phyloP scores from a whole-genome alignment of 2,797 vertebrate species.

The Oophaga sylvatica region DNA sequence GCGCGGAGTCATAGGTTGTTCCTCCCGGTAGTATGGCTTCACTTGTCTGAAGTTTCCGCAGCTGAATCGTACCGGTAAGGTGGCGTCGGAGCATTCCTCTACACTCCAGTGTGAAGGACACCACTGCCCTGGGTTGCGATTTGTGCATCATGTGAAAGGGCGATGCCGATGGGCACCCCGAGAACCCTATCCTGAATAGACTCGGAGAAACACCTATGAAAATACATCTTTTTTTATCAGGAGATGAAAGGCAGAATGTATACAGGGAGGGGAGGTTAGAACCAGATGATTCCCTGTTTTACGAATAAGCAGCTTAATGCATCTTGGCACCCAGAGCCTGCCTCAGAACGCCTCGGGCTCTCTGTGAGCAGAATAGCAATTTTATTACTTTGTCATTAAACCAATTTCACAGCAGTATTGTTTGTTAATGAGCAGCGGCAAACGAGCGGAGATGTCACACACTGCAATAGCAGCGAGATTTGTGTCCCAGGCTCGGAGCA shows the following conservation, averaged over 20 bases:
- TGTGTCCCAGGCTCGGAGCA: conserved; percentile 88
- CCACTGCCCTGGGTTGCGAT: conserved; percentile 23
- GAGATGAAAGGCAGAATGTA: conserved; percentile 83
- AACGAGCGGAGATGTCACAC: conserved; percentile 98
- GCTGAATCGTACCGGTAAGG: not conserved
- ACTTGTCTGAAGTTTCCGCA: not conserved
- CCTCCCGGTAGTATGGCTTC: not conserved
- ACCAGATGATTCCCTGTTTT: conserved; percentile 93
- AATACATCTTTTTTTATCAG: conserved; percentile 86
- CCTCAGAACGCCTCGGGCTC: conserved; percentile 95
- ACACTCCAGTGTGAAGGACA: conserved; percentile 25
- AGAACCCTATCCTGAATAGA: conserved; percentile 8
- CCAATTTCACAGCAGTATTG: conserved; percentile 99
- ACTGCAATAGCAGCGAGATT: conserved; percentile 98
- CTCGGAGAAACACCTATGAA: conserved; percentile 61
- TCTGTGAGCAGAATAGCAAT: conserved; percentile 99
- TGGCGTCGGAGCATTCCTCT: conserved; percentile 22
- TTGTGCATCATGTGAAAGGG: conserved; percentile 7
- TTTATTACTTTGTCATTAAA: conserved; percentile 99
- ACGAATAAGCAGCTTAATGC: conserved; percentile 98
- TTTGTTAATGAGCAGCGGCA: conserved; percentile 99
- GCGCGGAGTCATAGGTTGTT: not conserved
- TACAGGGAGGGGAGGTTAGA: conserved; percentile 83
- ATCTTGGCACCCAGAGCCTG: conserved; percentile 95
- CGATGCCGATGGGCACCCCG: not conserved